Evolutionary conservation across 2,888 invertebrate species (phyloP), one percentile per base, ranked within the genome.

Genomic region (Gandaritis pyraliata): DNA sequence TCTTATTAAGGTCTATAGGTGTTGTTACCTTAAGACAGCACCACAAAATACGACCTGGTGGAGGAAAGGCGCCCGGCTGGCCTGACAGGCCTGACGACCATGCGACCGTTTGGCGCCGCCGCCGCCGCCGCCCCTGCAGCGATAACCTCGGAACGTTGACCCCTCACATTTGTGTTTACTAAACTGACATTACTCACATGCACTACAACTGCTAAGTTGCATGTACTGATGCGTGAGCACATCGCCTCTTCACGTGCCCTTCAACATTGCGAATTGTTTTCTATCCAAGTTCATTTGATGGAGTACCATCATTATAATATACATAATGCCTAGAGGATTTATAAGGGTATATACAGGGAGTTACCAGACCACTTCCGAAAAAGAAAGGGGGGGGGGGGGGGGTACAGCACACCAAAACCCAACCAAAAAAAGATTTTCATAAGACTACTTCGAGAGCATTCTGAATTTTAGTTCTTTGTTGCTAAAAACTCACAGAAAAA

Each of bases 111-210:
- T 83, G 90, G 86, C 90, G 90, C 89, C 89, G 87, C 86, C 85
- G 81, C 84, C 82, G 74, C 72, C 90, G 90, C 89, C 89, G 87
- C 86, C 85, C 81, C 84, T 82, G 74, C 72, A 63, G 68, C 72
- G 91, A 90, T 91, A 91, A 91, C 91, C 91, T 79, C 83, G 83
- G 87, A 86, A 82, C 87, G 89, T 88, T 89, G 90, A 90, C 89
- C 91, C 83, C 70, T 80, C 82, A 83, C 84, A 83, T 87, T 87
- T 80, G 78, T 87, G 85, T 87, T 87, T 88, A 89, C 87, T 83
- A 87, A 88, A 82, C 81, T 78, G 74, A 75, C 75, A 73, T 72
- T 77, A 81, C 76, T 75, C 72, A 70, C 75, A 80, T 81, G 77
- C 78, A 79, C 71, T 73, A 71, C 72, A 67, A 68, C 57, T 69